Percentiles rank a stretch among this genome's conserved stretches.
Evolutionary conservation across 2,888 invertebrate genomes (phyloP).

Genomic region (Cryptophagus acutangulus): DNA sequence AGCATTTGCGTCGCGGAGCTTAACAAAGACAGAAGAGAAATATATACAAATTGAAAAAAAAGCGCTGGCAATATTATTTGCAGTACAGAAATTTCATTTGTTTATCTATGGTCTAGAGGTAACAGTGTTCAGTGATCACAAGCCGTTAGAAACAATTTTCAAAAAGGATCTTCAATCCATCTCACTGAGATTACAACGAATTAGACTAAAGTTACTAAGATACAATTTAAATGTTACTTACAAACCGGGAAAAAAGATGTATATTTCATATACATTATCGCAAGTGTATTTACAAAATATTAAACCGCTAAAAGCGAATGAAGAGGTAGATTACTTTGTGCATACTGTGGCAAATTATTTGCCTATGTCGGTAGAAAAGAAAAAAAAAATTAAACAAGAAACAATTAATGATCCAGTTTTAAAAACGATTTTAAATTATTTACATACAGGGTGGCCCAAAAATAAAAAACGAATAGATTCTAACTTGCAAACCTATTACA

Average conservation of each 20-base stretch:
- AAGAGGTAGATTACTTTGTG: slow-evolving; percentile 4
- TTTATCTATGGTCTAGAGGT: slow-evolving; percentile 9
- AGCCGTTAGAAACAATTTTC: slow-evolving; percentile 4
- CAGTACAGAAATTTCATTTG: slow-evolving; percentile 6
- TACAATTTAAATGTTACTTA: slow-evolving; percentile 8
- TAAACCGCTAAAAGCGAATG: slow-evolving; percentile 2
- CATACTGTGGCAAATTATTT: slow-evolving; percentile 3
- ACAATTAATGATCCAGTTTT: slow-evolving; percentile 4
- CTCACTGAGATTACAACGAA: slow-evolving; percentile 7
- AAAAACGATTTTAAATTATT: slow-evolving; percentile 1
- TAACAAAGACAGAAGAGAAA: slow-evolving; percentile 33
- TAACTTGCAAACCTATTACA: not conserved
- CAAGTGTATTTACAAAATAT: slow-evolving; percentile 4
- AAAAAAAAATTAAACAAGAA: slow-evolving; percentile 6
- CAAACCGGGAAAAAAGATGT: slow-evolving; percentile 5
- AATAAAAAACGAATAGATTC: not conserved
- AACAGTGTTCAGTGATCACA: slow-evolving; percentile 4
- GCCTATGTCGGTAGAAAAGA: slow-evolving; percentile 4
- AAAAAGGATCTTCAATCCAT: slow-evolving; percentile 1
- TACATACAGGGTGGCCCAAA: slow-evolving; percentile 6
- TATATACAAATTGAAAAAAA: slow-evolving; percentile 44
- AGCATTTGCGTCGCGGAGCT: slow-evolving; percentile 36
- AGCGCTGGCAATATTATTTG: slow-evolving; percentile 34
- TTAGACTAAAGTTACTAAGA: slow-evolving; percentile 1
- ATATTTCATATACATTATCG: not conserved